Evolutionary conservation across 2,888 invertebrate genomes (phyloP), one percentile per base, ranked within the genome.

Genomic region (Torymus tubicola): DNA sequence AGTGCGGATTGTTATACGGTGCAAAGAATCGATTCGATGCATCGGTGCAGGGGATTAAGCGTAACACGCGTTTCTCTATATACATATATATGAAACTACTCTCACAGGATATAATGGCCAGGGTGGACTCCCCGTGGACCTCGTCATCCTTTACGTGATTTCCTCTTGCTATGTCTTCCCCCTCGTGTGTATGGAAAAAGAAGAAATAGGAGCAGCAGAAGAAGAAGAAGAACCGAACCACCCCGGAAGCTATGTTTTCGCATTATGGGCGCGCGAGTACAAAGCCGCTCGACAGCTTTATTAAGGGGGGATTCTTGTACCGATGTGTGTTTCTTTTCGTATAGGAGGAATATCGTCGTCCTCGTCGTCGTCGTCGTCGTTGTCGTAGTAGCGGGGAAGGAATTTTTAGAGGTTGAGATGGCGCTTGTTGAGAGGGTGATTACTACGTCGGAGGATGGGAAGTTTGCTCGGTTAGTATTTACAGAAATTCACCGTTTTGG

Each of bases 211-310:
- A 42, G 42, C 8, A 8, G 42, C 10, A 42, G 42, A 8, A 42
- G 1, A 42, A 42, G 31, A 31, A 3, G 31, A 31, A 42, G 42
- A 42, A 42, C 8, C 42, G 42, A 42, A 42, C 42, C 42, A 61
- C 57, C 65, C 80, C 70, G 75, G 78, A 81, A 81, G 79, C 82
- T 81, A 81, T 84, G 84, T 84, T 83, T 84, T 80, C 83, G 80
- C 76, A 85, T 84, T 82, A 82, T 72, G 81, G 69, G 81, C 74
- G 42, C 42, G 42, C 42, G 50, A 24, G 70, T 16, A 16, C 21
- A 55, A 55, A 53, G 53, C 52, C 68, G 68, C 14, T 13, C 55
- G 58, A 16, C 18, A 18, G n/a, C 24, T 72, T 60, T 31, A 50
- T 58, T 50, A 21, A 21, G n/a, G 24, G 57, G 21, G 18, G 42